Base-by-base conservation (phyloP, 2,113 vertebrate genomes). In the Sorex fumeus region DNA sequence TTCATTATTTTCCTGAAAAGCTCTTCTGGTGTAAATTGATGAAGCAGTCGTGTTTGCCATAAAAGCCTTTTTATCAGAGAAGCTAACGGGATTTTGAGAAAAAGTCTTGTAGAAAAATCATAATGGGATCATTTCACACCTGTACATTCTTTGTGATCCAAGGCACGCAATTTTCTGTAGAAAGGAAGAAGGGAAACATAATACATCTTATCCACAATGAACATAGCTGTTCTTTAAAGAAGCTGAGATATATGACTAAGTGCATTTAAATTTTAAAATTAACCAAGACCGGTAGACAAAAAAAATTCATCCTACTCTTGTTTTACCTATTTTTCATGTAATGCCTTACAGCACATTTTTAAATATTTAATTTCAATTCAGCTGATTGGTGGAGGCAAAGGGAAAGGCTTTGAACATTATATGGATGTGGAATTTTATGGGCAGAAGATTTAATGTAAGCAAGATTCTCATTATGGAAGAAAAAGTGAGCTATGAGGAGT, bases 361-460 rank as follows among this genome's bases (percentile, higher is more conserved):
- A 82, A 79, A 82, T 93, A 66, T 78, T 91, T 94, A 85, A 90
- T 62, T 89, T 89, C 43, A 90, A 36, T 27, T 75, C 23, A 76
- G 2, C 0, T 77, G 75, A 66, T 57, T 80, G 62, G 27, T 66
- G 64, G 40, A 15, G 27, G 40, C 23, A 32, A 4, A 19, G 21
- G 9, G 0, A 5, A 88, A 57, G 13, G 13, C 1, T 6, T 34
- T 83, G 8, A 90, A 83, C 70, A 5, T 57, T 8, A 72, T 9
- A 72, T 11, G 7, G 3, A 81, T 32, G 32, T 36, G 50, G 34
- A 3, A 75, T 70, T 80, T 62, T 66, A 47, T 64, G 15, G 8
- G 15, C n/a, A 64, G 30, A 53, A 70, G 27, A 21, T 74, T 53
- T 62, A 72, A 69, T 84, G 13, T 43, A 78, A 40, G 34, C 16